phyloP scores from a whole-genome alignment of 2,888 invertebrate species.

The Lacanobia wlatinum region DNA sequence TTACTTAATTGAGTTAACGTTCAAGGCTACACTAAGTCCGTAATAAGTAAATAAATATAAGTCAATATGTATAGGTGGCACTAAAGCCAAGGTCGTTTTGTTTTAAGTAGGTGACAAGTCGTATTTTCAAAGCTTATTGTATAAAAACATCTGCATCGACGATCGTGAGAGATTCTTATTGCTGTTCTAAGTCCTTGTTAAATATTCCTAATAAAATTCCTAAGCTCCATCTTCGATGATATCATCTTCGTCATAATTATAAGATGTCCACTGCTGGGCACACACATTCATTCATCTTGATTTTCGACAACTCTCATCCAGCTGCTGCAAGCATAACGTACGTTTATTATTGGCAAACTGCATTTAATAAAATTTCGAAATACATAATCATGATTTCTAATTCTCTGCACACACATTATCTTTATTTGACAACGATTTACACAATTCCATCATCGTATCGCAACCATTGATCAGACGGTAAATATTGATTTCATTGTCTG shows the following conservation, averaged over 20 bases:
- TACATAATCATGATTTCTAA: not conserved
- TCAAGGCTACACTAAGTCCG: constrained; percentile 8
- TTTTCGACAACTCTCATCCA: not conserved
- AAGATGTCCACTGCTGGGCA: not conserved
- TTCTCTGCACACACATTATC: constrained; percentile 24
- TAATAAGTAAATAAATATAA: constrained; percentile 1
- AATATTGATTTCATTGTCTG: constrained; percentile 1
- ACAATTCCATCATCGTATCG: constrained; percentile 12
- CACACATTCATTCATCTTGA: not conserved
- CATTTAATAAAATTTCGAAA: constrained; percentile 19
- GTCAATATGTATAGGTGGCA: constrained; percentile 15
- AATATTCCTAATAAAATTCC: not conserved
- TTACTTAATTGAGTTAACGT: constrained; percentile 18
- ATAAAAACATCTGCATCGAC: not conserved
- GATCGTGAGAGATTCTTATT: not conserved
- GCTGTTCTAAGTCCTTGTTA: not conserved
- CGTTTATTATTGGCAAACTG: not conserved
- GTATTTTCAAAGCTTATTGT: not conserved
- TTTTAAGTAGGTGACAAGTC: constrained; percentile 2
- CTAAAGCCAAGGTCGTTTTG: constrained; percentile 16
- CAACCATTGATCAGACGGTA: constrained; percentile 8
- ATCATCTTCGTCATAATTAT: not conserved
- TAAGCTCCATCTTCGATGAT: not conserved
- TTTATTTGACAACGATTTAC: constrained; percentile 25
- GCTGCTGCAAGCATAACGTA: not conserved